Evolutionary conservation across 2,888 invertebrate species (phyloP).

Genomic region (Aradus depressus): DNA sequence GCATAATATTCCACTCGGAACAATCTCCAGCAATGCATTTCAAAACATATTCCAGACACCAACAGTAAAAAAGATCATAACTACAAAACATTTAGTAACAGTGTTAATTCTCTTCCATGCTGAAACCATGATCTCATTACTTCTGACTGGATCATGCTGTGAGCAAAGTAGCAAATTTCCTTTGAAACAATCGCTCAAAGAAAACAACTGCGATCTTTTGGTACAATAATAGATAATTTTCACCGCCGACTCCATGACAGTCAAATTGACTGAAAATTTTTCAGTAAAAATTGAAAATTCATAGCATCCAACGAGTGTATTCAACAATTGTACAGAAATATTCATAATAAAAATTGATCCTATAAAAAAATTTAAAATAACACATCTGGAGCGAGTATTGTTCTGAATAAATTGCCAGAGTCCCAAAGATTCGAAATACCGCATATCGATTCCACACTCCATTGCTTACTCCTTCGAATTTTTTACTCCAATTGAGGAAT

Average conservation of each 20-base stretch:
- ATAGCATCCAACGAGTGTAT: conserved; percentile 13
- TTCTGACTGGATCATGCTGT: not conserved
- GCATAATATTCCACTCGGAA: conserved; percentile 20
- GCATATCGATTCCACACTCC: conserved; percentile 8
- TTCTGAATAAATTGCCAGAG: conserved; percentile 24
- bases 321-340: conserved; percentile 16
- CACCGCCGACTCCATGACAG: conserved; percentile 21
- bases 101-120: conserved; percentile 12
- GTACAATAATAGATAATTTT: conserved; percentile 23
- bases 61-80: conserved; percentile 25
- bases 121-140: conserved; percentile 3
- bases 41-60: conserved; percentile 23
- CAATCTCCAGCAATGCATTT: conserved; percentile 15
- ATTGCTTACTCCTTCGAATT: not conserved
- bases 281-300: conserved; percentile 23
- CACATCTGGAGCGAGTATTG: not conserved
- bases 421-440: conserved; percentile 20
- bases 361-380: conserved; percentile 10
- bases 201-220: conserved; percentile 11
- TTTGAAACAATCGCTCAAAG: conserved; percentile 6
- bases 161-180: conserved; percentile 15
- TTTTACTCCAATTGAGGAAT: not conserved
- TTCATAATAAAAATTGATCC: conserved; percentile 10
- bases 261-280: conserved; percentile 25
- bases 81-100: conserved; percentile 21